These are phyloP conservation scores for Ciona savignyi DNA, from an alignment of 23 tunicate species.

Conservation along the genomic window DNA sequence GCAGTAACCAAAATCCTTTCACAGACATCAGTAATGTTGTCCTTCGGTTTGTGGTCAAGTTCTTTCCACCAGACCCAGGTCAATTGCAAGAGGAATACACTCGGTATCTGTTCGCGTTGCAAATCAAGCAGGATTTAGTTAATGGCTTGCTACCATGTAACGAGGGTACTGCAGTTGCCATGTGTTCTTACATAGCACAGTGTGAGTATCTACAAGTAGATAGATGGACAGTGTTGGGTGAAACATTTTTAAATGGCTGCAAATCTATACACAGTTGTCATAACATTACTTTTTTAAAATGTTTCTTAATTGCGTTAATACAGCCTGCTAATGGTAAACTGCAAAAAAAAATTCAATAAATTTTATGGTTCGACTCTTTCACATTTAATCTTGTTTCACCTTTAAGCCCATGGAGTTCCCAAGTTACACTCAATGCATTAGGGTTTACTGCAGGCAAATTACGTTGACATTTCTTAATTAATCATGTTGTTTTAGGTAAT, in stretches of 20 bases:
- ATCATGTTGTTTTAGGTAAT: no score
- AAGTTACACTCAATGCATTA: no score
- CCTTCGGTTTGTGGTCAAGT: slow-evolving; percentile 76
- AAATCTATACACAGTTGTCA: neutral
- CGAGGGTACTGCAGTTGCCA: slow-evolving; percentile 41
- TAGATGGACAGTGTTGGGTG: no score
- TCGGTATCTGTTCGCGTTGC: slow-evolving; percentile 79
- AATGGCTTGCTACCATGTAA: slow-evolving; percentile 43
- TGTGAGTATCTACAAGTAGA: no score
- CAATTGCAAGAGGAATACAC: slow-evolving; percentile 94
- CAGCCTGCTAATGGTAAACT: neutral
- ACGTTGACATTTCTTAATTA: no score
- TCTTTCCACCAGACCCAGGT: slow-evolving; percentile 92
- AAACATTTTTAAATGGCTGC: neutral
- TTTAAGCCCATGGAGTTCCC: no score
- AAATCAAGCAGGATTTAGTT: slow-evolving; percentile 70
- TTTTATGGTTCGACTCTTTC: no score
- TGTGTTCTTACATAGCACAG: slow-evolving; percentile 77
- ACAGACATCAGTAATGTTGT: slow-evolving; percentile 45
- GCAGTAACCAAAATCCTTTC: no score
- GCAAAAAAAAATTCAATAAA: no score
- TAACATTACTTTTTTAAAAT: neutral
- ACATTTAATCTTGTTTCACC: no score
- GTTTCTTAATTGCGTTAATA: neutral
- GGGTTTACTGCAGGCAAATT: no score